Evolutionary conservation across 37 sponge, comb jelly and placozoan genomes (phyloP), one percentile per base, ranked within the genome.

Genomic region (Haliclona indistincta): DNA sequence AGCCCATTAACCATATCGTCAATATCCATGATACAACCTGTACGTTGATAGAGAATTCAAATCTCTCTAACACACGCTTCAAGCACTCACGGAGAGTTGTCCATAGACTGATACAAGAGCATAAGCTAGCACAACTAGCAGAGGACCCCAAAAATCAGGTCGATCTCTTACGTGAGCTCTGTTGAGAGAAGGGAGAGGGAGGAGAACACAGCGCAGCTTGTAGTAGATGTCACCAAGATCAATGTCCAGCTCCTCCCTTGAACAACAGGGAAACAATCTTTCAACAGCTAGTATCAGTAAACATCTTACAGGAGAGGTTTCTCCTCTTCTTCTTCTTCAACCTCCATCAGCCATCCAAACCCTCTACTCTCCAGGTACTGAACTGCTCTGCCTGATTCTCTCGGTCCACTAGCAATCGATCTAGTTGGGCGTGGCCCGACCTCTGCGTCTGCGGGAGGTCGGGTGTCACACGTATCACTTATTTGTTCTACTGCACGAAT

Each of bases 111-210:
- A 95, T 28, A 95, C 64, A 2, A 91, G 78, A 4, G 91, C 74
- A 66, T 82, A 95, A 28, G 67, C 23, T 28, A 95, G 73, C 0
- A 95, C 92, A 35, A 95, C 86, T 6, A 95, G 69, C n/a, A 95
- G 86, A 26, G 95, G 95, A 23, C 95, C 95, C 95, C 95, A 95
- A 64, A 95, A 95, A 67, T 95, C 95, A 15, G 95, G 91, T 63
- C 43, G 83, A 42, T 95, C 95, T 37, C 88, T 72, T 30, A 94
- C 39, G 45, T 87, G 80, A 25, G 69, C 44, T 78, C 89, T 75
- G 4, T 83, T 86, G 2, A 85, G 70, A 6, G 70, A 84, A 2
- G 82, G 77, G 20, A 87, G 53, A 29, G 95, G 95, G 15, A 95
- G 40, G 58, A 95, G 45, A 13, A 95, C 91, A 74, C 91, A 90